Conservation (phyloP, 2,888 invertebrate genomes). For the Venusia cambrica region DNA sequence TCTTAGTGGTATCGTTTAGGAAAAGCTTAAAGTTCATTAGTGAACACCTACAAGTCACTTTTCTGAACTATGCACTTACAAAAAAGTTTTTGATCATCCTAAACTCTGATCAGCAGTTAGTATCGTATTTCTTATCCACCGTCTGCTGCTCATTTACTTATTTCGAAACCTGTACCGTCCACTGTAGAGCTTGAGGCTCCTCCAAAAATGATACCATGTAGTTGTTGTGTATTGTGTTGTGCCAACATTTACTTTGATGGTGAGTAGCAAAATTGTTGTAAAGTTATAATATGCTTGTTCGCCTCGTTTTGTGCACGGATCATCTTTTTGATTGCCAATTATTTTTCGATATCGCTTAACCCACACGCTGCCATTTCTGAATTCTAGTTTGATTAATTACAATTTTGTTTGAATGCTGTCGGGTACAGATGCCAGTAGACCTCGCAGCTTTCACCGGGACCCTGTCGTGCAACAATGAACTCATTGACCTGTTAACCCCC, state of each 20-base stretch:
- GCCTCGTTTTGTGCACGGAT: constrained; percentile 7
- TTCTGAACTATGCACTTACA: too few relatives aligned
- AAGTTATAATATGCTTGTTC: constrained; percentile 11
- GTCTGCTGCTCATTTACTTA: too few relatives aligned
- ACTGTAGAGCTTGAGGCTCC: too few relatives aligned
- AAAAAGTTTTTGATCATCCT: too few relatives aligned
- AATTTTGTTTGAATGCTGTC: constrained; percentile 40
- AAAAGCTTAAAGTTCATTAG: too few relatives aligned
- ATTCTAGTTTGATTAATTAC: constrained; percentile 7
- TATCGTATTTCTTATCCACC: too few relatives aligned
- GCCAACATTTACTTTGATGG: constrained; percentile 10
- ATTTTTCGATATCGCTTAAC: constrained; percentile 4
- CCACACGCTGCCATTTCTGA: not conserved
- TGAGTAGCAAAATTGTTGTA: constrained; percentile 10
- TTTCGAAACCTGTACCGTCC: too few relatives aligned
- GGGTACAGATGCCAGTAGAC: constrained; percentile 40
- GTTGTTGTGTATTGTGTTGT: constrained; percentile 1
- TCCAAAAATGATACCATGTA: not conserved
- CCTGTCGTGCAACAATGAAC: constrained; percentile 42
- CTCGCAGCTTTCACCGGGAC: constrained; percentile 48
- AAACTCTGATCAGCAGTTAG: too few relatives aligned
- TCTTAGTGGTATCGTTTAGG: too few relatives aligned
- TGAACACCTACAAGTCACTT: too few relatives aligned
- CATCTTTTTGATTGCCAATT: constrained; percentile 19
- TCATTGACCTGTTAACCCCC: constrained; percentile 51